Conservation (phyloP, 2,797 vertebrate species). For the Falco peregrinus region DNA sequence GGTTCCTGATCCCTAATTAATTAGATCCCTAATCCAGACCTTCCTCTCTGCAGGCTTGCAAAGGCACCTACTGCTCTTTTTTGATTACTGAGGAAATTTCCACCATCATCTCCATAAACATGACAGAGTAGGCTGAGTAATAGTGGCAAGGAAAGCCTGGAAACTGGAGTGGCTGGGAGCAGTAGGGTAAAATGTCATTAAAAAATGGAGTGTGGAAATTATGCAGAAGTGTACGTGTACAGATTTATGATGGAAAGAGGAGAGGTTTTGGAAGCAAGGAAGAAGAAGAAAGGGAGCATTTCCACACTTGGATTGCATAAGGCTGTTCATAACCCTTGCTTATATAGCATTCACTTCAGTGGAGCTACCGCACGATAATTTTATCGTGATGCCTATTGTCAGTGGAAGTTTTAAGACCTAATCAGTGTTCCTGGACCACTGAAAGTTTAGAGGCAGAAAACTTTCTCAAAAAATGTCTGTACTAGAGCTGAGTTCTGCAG, state of each 20-base stretch:
- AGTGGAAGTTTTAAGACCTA: neutral
- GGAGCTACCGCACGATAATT: neutral
- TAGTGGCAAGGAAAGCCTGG: neutral
- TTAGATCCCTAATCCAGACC: conserved; percentile 51
- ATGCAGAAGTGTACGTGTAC: neutral
- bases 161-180: neutral
- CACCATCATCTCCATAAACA: neutral
- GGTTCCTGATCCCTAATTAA: conserved; percentile 56
- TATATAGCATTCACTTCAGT: accelerated
- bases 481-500: neutral
- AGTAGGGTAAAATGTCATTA: neutral
- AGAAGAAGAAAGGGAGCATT: neutral
- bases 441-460: neutral
- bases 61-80: conserved; percentile 14
- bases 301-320: neutral
- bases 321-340: neutral
- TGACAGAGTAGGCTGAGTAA: neutral
- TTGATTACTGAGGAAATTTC: conserved; percentile 53
- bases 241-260: neutral
- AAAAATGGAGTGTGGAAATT: neutral
- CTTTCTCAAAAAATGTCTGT: neutral
- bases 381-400: neutral
- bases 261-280: neutral
- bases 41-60: conserved; percentile 26
- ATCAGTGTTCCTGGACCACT: neutral